These are phyloP conservation scores for Prunella himalayana DNA, from an alignment of 2,113 vertebrate species.

Conservation along the genomic window DNA sequence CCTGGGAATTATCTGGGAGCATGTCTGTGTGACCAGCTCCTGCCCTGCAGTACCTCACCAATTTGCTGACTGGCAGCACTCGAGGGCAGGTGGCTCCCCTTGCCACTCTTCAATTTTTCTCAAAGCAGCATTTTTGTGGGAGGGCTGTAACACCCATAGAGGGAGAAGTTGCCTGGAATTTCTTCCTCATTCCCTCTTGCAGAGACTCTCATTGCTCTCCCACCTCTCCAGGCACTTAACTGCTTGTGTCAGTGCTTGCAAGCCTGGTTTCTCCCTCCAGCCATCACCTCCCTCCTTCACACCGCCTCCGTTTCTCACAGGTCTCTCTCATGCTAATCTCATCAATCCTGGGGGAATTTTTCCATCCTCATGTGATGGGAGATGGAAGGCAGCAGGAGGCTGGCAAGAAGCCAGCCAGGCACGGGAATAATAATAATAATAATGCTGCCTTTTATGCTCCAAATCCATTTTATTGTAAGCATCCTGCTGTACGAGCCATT, in stretches of 20 bases:
- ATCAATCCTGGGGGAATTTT: not conserved
- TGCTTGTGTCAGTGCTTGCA: not conserved
- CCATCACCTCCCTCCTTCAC: not conserved
- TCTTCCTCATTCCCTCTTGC: not conserved
- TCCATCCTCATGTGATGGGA: not conserved
- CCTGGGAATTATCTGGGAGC: not conserved
- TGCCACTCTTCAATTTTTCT: not conserved
- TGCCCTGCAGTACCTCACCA: not conserved
- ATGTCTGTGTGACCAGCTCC: rapidly evolving
- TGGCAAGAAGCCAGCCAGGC: not conserved
- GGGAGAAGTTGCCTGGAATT: not conserved
- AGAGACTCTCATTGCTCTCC: not conserved
- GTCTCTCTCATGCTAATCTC: not conserved
- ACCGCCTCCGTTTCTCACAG: not conserved
- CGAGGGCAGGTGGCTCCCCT: not conserved
- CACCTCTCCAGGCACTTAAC: not conserved
- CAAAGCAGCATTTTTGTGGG: not conserved
- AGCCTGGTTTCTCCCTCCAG: not conserved
- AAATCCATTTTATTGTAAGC: not conserved
- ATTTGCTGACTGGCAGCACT: not conserved
- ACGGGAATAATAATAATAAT: not conserved
- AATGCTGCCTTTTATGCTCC: not conserved
- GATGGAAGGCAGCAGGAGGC: not conserved
- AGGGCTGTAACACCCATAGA: not conserved
- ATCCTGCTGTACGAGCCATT: not conserved